A percentile compares a stretch with the other conserved stretches of the same genome.
These are phyloP conservation scores for Cydia strobilella DNA, from an alignment of 1,140 invertebrate species.

Conservation along the genomic window DNA sequence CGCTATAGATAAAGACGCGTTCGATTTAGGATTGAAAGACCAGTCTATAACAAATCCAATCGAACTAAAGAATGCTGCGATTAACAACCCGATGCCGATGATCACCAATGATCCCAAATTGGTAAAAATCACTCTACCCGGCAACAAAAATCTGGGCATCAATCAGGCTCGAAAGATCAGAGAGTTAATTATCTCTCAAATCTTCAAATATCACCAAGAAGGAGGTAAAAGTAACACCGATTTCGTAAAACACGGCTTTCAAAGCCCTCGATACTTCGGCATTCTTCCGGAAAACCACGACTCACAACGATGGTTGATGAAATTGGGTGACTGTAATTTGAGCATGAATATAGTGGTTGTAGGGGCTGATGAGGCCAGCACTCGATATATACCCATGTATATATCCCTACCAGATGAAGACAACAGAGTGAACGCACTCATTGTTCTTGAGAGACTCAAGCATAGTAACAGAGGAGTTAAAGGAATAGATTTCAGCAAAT, in stretches of 20 bases:
- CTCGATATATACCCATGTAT: conserved; percentile 52
- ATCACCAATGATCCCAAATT: conserved; percentile 46
- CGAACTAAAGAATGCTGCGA: conserved; percentile 34
- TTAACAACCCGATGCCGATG: conserved; percentile 52
- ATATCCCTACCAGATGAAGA: conserved; percentile 43
- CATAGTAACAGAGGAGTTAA: conserved; percentile 62
- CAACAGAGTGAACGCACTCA: conserved; percentile 33
- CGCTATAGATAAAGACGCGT: conserved; percentile 67
- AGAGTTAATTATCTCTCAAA: conserved; percentile 57
- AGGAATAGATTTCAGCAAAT: conserved; percentile 60
- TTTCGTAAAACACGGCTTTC: conserved; percentile 64
- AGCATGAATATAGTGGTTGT: conserved; percentile 50
- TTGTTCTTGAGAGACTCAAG: conserved; percentile 52
- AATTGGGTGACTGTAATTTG: conserved; percentile 43
- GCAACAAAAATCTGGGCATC: conserved; percentile 50
- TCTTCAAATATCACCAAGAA: conserved; percentile 59
- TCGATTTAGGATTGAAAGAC: conserved; percentile 62
- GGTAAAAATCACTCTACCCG: conserved; percentile 57
- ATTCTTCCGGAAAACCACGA: conserved; percentile 63
- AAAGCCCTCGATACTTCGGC: conserved; percentile 56
- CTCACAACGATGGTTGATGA: conserved; percentile 56
- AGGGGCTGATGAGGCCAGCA: conserved; percentile 49
- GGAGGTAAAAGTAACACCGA: conserved; percentile 54
- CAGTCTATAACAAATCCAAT: conserved; percentile 40
- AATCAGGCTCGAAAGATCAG: conserved; percentile 58